These are phyloP conservation scores for Theonella swinhoei DNA, from an alignment of 37 sponge, comb jelly and placozoan genomes.

Conservation along the genomic window DNA sequence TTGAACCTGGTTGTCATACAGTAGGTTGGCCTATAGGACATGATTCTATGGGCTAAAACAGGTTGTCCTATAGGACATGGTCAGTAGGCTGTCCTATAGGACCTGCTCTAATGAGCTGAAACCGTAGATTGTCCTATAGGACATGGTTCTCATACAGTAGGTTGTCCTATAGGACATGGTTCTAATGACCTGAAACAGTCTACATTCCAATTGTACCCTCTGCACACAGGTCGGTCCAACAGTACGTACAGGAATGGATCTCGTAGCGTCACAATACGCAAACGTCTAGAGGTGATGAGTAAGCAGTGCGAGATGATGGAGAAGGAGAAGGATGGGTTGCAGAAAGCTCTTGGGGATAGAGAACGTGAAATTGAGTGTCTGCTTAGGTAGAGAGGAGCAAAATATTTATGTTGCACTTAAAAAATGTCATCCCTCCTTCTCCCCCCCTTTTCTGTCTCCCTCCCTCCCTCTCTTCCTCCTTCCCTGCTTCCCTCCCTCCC, in stretches of 20 bases:
- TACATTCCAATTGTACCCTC: no score
- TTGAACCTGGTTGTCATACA: no score
- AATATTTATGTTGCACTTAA: neutral
- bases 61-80: no score
- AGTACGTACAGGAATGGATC: neutral
- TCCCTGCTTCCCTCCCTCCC: neutral
- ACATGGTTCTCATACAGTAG: no score
- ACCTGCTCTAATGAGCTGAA: no score
- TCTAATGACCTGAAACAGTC: no score
- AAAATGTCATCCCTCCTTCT: neutral
- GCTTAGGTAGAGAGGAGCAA: constrained; percentile 46
- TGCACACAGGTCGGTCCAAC: neutral
- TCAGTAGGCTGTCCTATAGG: no score
- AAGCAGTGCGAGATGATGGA: constrained; percentile 42
- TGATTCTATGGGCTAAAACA: no score
- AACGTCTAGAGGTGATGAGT: constrained; percentile 42
- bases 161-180: no score
- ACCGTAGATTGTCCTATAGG: no score
- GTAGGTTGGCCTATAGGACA: no score
- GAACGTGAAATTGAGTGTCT: constrained; percentile 47
- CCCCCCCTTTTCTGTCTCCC: neutral
- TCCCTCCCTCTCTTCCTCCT: neutral
- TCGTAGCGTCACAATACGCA: constrained; percentile 15
- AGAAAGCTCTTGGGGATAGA: constrained; percentile 27
- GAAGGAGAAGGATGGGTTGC: constrained; percentile 53